These are phyloP conservation scores for Oceanites oceanicus DNA, from an alignment of 2,113 vertebrate genomes.

Conservation along the genomic window DNA sequence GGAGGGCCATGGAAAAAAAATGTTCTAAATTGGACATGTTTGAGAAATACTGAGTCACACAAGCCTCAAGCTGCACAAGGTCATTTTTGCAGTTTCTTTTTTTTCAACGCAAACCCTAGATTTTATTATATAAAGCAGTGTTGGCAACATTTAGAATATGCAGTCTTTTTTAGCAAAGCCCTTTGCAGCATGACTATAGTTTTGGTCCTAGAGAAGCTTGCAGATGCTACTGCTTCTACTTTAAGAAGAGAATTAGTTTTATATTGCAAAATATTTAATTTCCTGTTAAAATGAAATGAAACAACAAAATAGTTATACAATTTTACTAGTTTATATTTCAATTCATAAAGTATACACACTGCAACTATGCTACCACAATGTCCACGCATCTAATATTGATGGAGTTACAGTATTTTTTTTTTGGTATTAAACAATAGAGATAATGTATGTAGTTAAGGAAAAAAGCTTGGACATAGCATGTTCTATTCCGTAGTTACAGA, in stretches of 20 bases:
- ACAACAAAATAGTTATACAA: slow-evolving; percentile 74
- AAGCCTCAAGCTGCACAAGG: slow-evolving; percentile 45
- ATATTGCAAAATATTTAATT: slow-evolving; percentile 76
- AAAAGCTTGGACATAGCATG: slow-evolving; percentile 73
- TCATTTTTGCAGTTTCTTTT: slow-evolving; percentile 39
- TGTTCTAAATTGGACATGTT: slow-evolving; percentile 30
- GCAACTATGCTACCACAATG: slow-evolving; percentile 91
- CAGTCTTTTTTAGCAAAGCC: slow-evolving; percentile 52
- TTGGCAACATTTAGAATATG: slow-evolving; percentile 25
- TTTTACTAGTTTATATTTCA: slow-evolving; percentile 92
- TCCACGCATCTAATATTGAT: slow-evolving; percentile 88
- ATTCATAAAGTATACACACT: slow-evolving; percentile 91
- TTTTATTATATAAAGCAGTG: slow-evolving; percentile 38
- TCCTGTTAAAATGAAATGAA: slow-evolving; percentile 73
- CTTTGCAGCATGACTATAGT: slow-evolving; percentile 37
- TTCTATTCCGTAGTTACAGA: slow-evolving; percentile 76
- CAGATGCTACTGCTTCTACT: slow-evolving; percentile 15
- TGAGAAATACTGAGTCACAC: slow-evolving; percentile 56
- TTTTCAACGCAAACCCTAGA: slow-evolving; percentile 30
- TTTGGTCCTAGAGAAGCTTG: background rate
- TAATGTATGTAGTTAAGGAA: slow-evolving; percentile 80
- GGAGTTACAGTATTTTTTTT: slow-evolving; percentile 81
- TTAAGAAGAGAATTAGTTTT: slow-evolving; percentile 23
- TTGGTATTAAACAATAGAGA: slow-evolving; percentile 86
- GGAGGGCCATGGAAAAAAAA: background rate